Evolutionary conservation across 2,113 vertebrate species (phyloP).

Genomic region (Eidolon helvum): DNA sequence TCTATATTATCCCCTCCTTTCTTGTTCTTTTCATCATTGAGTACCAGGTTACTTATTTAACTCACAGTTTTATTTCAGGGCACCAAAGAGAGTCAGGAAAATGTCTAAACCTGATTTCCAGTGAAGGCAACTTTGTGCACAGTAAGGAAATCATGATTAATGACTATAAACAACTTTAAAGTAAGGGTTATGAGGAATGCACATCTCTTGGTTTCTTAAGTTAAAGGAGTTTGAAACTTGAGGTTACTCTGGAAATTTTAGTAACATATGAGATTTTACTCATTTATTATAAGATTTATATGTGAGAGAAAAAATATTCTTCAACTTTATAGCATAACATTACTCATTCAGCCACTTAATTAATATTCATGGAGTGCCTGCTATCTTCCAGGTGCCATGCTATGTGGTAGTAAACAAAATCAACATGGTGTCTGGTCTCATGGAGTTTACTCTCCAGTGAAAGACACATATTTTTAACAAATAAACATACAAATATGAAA

Average conservation of each 20-base stretch:
- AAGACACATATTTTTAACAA: neutral
- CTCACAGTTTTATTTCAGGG: neutral
- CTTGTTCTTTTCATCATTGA: neutral
- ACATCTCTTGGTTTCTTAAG: neutral
- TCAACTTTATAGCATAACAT: neutral
- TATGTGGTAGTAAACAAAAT: neutral
- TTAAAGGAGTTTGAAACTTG: neutral
- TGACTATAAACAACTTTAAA: neutral
- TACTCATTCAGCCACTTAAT: neutral
- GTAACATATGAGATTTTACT: neutral
- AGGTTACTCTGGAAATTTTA: neutral
- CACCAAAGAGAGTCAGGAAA: neutral
- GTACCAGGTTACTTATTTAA: neutral
- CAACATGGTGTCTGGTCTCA: neutral
- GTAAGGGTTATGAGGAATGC: neutral
- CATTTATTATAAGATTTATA: neutral
- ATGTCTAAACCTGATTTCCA: neutral
- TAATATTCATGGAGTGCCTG: accelerated
- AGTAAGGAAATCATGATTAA: neutral
- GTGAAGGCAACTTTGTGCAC: neutral
- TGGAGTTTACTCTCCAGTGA: neutral
- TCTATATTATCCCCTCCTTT: neutral
- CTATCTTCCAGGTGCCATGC: neutral
- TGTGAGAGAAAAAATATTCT: neutral
- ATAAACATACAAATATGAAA: neutral